Percentiles rank a stretch among this genome's conserved stretches.
phyloP scores from a whole-genome alignment of 1,140 invertebrate genomes.

The Cydia pomonella region DNA sequence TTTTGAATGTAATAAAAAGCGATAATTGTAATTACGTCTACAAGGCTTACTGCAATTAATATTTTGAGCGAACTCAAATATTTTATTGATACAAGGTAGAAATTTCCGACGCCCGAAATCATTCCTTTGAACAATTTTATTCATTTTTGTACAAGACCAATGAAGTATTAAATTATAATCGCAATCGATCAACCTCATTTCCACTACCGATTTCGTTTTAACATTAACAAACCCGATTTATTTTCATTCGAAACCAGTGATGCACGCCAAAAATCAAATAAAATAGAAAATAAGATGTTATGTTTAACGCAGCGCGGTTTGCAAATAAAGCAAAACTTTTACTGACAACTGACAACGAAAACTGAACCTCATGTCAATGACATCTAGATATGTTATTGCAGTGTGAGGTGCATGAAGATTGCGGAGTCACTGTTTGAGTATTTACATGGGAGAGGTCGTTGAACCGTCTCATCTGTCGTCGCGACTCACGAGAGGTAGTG shows the following conservation, averaged over 20 bases:
- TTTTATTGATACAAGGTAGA: background rate
- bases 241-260: slow-evolving; percentile 18
- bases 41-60: background rate
- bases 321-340: slow-evolving; percentile 31
- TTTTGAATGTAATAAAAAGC: no score
- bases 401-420: slow-evolving; percentile 18
- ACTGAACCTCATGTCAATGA: slow-evolving; percentile 8
- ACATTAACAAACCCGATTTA: background rate
- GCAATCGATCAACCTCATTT: background rate
- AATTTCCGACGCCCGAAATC: background rate
- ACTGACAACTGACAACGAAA: background rate
- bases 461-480: slow-evolving; percentile 12
- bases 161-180: slow-evolving; percentile 22
- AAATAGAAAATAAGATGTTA: slow-evolving; percentile 22
- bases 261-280: slow-evolving; percentile 22
- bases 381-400: slow-evolving; percentile 8
- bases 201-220: slow-evolving; percentile 5
- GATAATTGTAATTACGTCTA: no score
- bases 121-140: background rate
- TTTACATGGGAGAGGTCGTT: slow-evolving; percentile 21
- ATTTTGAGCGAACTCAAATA: no score
- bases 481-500: slow-evolving; percentile 7
- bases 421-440: slow-evolving; percentile 27
- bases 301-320: slow-evolving; percentile 13
- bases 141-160: background rate